These are phyloP conservation scores for Hemibagrus guttatus DNA, from an alignment of 2,797 vertebrate genomes.

Conservation along the genomic window DNA sequence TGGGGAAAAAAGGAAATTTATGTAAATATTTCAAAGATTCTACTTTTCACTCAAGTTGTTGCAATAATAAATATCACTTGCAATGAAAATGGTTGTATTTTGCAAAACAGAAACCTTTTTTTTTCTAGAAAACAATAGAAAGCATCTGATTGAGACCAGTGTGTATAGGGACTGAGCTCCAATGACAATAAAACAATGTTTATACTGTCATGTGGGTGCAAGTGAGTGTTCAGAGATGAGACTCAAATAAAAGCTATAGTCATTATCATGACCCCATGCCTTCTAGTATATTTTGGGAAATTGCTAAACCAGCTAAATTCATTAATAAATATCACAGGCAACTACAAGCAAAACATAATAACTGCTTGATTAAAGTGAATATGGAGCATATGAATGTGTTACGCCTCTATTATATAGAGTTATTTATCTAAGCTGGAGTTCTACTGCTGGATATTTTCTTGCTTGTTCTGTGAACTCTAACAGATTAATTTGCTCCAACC, in stretches of 20 bases:
- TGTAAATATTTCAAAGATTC: background rate
- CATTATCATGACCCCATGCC: background rate
- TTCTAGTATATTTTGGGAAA: background rate
- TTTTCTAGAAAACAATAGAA: background rate
- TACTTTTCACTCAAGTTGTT: background rate
- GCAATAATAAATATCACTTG: background rate
- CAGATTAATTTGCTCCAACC: background rate
- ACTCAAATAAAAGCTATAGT: background rate
- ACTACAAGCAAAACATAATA: background rate
- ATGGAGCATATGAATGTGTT: background rate
- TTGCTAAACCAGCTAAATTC: background rate
- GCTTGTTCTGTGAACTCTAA: background rate
- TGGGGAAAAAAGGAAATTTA: background rate
- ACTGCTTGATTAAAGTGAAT: background rate
- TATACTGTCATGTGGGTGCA: background rate
- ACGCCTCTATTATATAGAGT: background rate
- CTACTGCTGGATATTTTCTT: background rate
- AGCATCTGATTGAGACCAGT: background rate
- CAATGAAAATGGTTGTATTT: background rate
- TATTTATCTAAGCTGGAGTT: background rate
- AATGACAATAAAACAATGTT: background rate
- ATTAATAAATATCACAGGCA: background rate
- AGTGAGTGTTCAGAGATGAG: background rate
- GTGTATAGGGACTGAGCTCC: background rate
- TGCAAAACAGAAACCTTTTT: background rate